phyloP scores from a whole-genome alignment of 2,888 invertebrate genomes.

The Bibio marci region DNA sequence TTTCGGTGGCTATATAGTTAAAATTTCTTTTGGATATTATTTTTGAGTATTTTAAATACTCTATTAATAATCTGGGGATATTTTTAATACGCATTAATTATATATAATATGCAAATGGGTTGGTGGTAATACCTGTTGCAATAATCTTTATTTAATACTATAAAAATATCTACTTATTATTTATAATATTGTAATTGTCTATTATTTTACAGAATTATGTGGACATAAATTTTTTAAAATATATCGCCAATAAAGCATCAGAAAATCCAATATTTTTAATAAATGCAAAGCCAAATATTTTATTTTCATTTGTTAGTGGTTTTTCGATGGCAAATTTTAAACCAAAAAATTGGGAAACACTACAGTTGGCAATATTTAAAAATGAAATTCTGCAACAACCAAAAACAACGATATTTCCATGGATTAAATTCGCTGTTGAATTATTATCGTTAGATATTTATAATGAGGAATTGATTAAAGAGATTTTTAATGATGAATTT shows the following conservation, averaged over 20 bases:
- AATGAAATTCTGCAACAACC: constrained; percentile 28
- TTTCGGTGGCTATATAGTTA: too few relatives aligned
- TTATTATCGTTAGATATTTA: constrained; percentile 41
- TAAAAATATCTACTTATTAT: too few relatives aligned
- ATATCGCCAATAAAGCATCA: constrained; percentile 33
- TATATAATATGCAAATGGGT: too few relatives aligned
- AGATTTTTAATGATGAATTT: constrained; percentile 34
- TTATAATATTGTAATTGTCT: too few relatives aligned
- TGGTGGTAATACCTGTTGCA: too few relatives aligned
- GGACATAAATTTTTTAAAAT: constrained; percentile 37
- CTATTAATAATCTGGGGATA: too few relatives aligned
- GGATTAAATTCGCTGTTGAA: constrained; percentile 36
- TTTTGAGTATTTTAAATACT: too few relatives aligned
- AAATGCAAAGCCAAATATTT: constrained; percentile 26
- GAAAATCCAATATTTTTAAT: constrained; percentile 27
- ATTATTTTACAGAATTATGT: constrained; percentile 34
- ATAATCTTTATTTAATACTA: too few relatives aligned
- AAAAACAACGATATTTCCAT: constrained; percentile 28
- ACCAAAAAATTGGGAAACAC: constrained; percentile 36
- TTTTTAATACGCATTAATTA: too few relatives aligned
- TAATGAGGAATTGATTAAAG: constrained; percentile 33
- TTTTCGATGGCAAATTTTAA: constrained; percentile 42
- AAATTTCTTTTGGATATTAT: too few relatives aligned
- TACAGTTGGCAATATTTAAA: constrained; percentile 29
- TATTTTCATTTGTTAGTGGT: constrained; percentile 35